A percentile compares a stretch with the other conserved stretches of the same genome.
phyloP scores from a whole-genome alignment of 2,797 vertebrate genomes.

The Rhinella marina region DNA sequence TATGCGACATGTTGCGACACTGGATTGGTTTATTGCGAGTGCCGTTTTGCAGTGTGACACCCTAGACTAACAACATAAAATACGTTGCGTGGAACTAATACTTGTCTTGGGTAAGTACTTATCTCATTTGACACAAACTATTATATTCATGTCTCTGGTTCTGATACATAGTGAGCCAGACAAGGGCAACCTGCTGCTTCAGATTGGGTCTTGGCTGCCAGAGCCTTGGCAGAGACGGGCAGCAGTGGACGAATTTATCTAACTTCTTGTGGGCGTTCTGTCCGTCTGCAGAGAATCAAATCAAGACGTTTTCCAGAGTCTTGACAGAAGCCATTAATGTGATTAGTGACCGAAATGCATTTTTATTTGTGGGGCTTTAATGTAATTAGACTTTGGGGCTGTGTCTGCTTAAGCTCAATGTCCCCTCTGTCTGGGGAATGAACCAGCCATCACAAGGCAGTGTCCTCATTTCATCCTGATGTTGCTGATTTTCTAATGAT shows the following conservation, averaged over 20 bases:
- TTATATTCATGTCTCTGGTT: neutral
- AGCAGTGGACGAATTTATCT: conserved; percentile 34
- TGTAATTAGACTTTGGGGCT: conserved; percentile 1
- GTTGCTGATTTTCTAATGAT: neutral
- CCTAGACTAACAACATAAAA: no score
- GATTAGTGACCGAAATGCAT: conserved; percentile 32
- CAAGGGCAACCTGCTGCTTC: neutral
- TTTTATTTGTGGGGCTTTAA: conserved; percentile 44
- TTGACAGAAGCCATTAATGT: conserved; percentile 29
- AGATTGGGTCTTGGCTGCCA: neutral
- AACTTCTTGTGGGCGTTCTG: conserved; percentile 14
- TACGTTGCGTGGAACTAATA: no score
- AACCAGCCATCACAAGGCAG: neutral
- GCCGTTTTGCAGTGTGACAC: no score
- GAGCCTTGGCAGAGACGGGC: conserved; percentile 12
- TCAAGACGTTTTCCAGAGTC: conserved; percentile 26
- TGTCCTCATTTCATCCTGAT: conserved; percentile 4
- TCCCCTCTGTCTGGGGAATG: neutral
- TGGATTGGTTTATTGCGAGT: no score
- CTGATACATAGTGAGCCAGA: neutral
- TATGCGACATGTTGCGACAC: no score
- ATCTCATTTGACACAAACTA: neutral
- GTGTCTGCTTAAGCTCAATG: neutral
- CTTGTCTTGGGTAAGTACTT: neutral
- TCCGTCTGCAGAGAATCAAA: conserved; percentile 17